Evolutionary conservation across 2,797 vertebrate genomes (phyloP).

Genomic region (Oryzias sinensis): DNA sequence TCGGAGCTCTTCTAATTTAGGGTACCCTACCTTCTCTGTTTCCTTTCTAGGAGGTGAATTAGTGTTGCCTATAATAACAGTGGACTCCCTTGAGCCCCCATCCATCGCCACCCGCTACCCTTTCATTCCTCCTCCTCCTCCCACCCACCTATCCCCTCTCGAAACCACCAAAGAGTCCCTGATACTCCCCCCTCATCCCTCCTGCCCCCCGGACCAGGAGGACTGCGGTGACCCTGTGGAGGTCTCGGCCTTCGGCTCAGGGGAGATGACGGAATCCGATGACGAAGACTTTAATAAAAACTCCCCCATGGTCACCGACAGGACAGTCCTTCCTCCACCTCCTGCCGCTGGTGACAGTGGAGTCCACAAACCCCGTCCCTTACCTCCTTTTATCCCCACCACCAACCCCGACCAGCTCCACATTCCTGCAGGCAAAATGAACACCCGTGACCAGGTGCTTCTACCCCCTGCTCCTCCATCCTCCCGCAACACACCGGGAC

Average conservation of each 20-base stretch:
- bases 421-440: conserved; percentile 95
- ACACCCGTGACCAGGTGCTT: conserved; percentile 90
- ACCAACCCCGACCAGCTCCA: conserved; percentile 81
- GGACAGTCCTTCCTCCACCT: conserved; percentile 87
- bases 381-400: conserved; percentile 78
- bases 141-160: conserved; percentile 87
- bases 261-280: conserved; percentile 92
- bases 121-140: conserved; percentile 86
- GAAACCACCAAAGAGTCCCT: conserved; percentile 93
- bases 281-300: conserved; percentile 94
- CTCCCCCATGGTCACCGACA: conserved; percentile 90
- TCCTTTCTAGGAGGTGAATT: conserved; percentile 93
- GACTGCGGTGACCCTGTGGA: conserved; percentile 93
- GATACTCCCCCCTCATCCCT: conserved; percentile 83
- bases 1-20: conserved; percentile 65
- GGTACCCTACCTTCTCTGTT: conserved; percentile 72
- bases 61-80: conserved; percentile 96
- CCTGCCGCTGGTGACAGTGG: conserved; percentile 77
- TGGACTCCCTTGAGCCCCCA: conserved; percentile 94
- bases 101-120: conserved; percentile 91
- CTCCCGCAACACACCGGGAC: conserved; percentile 82
- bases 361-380: conserved; percentile 78
- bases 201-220: conserved; percentile 89
- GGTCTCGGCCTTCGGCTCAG: conserved; percentile 93
- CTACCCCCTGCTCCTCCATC: conserved; percentile 82